Base-by-base conservation (phyloP, 1,140 invertebrate species). In the Drosophila suzukii region DNA sequence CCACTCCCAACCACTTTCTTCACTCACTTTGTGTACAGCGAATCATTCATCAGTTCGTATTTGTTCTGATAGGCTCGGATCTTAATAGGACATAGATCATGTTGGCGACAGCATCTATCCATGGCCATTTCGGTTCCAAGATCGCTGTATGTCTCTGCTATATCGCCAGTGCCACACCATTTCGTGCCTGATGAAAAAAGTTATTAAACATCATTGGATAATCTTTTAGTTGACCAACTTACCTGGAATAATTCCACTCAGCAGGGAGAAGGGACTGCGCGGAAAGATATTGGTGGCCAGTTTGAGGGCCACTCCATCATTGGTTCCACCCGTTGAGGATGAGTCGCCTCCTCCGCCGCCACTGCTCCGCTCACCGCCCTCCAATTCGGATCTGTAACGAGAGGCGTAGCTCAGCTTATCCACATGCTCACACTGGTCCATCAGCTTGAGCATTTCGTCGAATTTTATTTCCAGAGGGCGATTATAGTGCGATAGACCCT, bases 101-200 rank as follows among this genome's bases (percentile, higher is more conserved):
- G 97, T 4, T 95, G 95, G 49, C 97, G 93, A 91, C 97, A 98
- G 92, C 97, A 98, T 75, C 95, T 95, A 92, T 98, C 97, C 58
- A 97, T 94, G 17, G 93, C 93, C 38, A 93, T 93, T 78, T 96
- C 94, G 0, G 93, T 92, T 24, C 97, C 97, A 49, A 98, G 93
- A 91, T 98, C 96, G 91, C 96, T 96, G 92, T 97, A 97, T 78
- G 94, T 94, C n/a, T 94, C 93, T 1, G 97, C 97, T 59, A 97
- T 95, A 88, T 97, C 97, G 1, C 97, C 97, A 0, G 96, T 95
- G 3, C 97, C 97, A 85, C 97, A 98, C 97, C 97, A 97, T 92
- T 97, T 97, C 44, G 97, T 97, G 44, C 97, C 97, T 97, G 17
- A 24, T 0, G 0, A 13, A 11, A 5, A n/a, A 3, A 30, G 1